Evolutionary conservation across 2,113 vertebrate genomes (phyloP).

Genomic region (Zosterops borbonicus): DNA sequence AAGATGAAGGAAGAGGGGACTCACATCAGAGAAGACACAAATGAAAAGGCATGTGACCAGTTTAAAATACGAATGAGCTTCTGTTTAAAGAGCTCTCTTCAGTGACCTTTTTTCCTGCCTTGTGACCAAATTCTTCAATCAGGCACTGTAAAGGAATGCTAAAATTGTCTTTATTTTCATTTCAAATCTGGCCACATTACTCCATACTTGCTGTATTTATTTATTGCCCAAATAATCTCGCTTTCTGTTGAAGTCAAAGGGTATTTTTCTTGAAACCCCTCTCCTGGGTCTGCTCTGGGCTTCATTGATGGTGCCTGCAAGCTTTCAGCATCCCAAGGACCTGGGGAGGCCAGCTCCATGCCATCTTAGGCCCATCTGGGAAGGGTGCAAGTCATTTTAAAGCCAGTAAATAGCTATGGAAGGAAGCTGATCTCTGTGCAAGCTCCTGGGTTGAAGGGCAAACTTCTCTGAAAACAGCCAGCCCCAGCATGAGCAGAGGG

Average conservation of each 20-base stretch:
- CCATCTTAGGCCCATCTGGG: background rate
- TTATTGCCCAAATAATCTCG: background rate
- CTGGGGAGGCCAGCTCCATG: background rate
- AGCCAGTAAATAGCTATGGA: background rate
- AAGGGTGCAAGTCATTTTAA: background rate
- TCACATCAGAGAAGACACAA: constrained; percentile 8
- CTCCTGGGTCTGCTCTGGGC: background rate
- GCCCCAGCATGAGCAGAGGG: background rate
- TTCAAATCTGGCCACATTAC: background rate
- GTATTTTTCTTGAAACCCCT: background rate
- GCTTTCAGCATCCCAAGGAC: background rate
- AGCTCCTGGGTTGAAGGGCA: background rate
- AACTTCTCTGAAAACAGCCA: background rate
- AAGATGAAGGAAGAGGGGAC: constrained; percentile 4
- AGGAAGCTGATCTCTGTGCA: background rate
- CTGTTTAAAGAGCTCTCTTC: constrained; percentile 28
- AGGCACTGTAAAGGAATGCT: constrained; percentile 5
- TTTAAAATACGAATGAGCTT: constrained; percentile 45
- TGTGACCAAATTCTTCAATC: constrained; percentile 50
- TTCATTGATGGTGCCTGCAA: background rate
- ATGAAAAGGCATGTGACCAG: constrained; percentile 41
- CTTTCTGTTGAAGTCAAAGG: background rate
- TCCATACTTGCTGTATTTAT: background rate
- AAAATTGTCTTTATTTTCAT: constrained; percentile 12
- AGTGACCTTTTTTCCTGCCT: constrained; percentile 34